These are phyloP conservation scores for Anguilla megastoma DNA, from an alignment of 2,797 vertebrate species.

Conservation along the genomic window DNA sequence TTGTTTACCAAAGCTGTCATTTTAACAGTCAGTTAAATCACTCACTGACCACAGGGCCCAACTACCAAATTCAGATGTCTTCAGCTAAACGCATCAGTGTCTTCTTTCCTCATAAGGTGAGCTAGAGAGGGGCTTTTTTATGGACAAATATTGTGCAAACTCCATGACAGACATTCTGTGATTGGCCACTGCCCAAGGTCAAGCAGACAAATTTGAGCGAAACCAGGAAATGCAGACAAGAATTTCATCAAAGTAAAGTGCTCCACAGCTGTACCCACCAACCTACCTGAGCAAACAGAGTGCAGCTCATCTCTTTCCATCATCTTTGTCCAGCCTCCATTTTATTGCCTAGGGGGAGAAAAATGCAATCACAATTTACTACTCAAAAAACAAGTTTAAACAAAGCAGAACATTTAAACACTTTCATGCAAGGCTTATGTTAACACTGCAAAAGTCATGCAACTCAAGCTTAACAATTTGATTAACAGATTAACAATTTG, in stretches of 20 bases:
- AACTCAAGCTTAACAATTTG: constrained; percentile 73
- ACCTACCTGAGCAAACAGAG: constrained; percentile 63
- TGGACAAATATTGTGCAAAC: neutral
- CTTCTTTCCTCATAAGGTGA: neutral
- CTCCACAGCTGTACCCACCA: constrained; percentile 48
- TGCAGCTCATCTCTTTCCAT: constrained; percentile 41
- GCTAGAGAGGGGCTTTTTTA: neutral
- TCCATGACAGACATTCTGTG: neutral
- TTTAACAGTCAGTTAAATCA: neutral
- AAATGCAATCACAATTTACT: constrained; percentile 67
- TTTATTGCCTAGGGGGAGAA: constrained; percentile 68
- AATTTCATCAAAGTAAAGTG: neutral
- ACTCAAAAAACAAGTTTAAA: constrained; percentile 46
- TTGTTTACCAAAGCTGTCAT: neutral
- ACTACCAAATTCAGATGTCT: neutral
- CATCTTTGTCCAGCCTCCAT: constrained; percentile 54
- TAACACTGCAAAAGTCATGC: constrained; percentile 82
- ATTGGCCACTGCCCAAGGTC: neutral
- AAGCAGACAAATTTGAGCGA: neutral
- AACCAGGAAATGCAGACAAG: neutral
- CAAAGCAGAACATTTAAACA: constrained; percentile 47
- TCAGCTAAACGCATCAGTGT: neutral
- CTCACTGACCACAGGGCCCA: neutral
- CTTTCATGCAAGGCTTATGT: constrained; percentile 83
- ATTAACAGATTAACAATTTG: constrained; percentile 8